Conservation (phyloP, 1,140 invertebrate genomes). For the Pseudomyrmex cubaensis region DNA sequence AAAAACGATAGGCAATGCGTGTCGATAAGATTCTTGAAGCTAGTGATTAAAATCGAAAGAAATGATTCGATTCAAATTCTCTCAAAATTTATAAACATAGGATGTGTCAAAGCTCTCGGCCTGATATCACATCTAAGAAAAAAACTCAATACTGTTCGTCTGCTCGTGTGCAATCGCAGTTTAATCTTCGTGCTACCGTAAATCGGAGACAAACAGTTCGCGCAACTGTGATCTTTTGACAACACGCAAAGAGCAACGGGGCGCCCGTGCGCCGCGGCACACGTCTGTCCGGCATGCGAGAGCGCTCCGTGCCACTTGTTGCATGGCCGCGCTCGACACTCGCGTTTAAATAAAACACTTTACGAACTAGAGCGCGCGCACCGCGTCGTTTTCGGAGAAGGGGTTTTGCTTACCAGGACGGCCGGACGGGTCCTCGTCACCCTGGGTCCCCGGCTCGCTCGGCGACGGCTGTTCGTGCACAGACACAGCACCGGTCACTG, state of each 20-base stretch:
- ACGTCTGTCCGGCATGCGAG: conserved; percentile 72
- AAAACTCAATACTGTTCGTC: too few species aligned
- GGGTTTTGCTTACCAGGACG: conserved; percentile 56
- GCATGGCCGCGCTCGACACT: conserved; percentile 71
- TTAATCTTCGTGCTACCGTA: too few species aligned
- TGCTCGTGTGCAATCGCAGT: too few species aligned
- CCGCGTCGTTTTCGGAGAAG: not conserved
- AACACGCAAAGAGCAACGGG: not conserved
- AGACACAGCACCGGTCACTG: conserved; percentile 65
- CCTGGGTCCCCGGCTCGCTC: conserved; percentile 36
- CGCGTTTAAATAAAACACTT: conserved; percentile 62
- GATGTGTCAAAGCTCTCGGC: too few species aligned
- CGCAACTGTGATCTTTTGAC: not conserved
- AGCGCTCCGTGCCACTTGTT: conserved; percentile 77
- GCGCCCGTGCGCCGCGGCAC: conserved; percentile 36
- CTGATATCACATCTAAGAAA: too few species aligned
- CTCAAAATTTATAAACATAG: too few species aligned
- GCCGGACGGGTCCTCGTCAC: conserved; percentile 50
- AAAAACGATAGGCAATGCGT: too few species aligned
- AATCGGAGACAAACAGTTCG: too few species aligned
- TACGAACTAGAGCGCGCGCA: conserved; percentile 32
- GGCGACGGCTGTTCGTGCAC: conserved; percentile 29
- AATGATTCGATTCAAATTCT: too few species aligned
- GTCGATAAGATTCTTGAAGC: too few species aligned
- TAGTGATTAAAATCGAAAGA: too few species aligned